Percentiles rank a stretch among this genome's conserved stretches.
phyloP scores from a whole-genome alignment of 2,113 vertebrate genomes.

The Phrynocephalus versicolor region DNA sequence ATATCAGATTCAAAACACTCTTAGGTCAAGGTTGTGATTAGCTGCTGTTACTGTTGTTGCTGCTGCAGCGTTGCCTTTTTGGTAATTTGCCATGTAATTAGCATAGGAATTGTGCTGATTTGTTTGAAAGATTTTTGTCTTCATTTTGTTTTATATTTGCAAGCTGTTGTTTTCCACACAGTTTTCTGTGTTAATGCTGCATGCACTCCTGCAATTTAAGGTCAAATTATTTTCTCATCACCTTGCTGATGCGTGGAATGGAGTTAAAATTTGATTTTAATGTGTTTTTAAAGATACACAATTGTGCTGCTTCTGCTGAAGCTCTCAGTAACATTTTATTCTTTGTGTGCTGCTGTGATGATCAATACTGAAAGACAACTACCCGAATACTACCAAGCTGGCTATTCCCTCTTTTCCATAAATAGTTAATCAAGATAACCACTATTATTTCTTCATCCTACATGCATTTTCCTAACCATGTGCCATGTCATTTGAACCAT shows the following conservation, averaged over 20 bases:
- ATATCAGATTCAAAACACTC: constrained; percentile 67
- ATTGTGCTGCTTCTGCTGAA: neutral
- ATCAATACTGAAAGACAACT: neutral
- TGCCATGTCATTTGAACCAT: neutral
- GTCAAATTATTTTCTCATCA: constrained; percentile 42
- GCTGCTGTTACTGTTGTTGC: no score
- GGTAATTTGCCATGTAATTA: neutral
- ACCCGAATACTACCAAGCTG: neutral
- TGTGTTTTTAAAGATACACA: constrained; percentile 32
- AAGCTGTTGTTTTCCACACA: neutral
- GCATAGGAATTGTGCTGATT: constrained; percentile 7
- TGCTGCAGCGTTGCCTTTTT: constrained; percentile 19
- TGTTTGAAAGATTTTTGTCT: neutral
- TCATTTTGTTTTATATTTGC: neutral
- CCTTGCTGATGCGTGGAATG: constrained; percentile 38
- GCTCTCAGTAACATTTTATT: constrained; percentile 5
- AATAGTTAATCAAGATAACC: neutral
- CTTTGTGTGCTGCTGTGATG: neutral
- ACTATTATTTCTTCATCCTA: neutral
- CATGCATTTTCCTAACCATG: neutral
- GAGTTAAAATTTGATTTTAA: constrained; percentile 45
- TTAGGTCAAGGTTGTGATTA: constrained; percentile 69
- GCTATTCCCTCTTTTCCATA: neutral
- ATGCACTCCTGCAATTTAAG: constrained; percentile 29
- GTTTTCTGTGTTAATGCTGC: constrained; percentile 11